Conservation (phyloP, 2,797 vertebrate genomes). For the Gambusia yucatana region DNA sequence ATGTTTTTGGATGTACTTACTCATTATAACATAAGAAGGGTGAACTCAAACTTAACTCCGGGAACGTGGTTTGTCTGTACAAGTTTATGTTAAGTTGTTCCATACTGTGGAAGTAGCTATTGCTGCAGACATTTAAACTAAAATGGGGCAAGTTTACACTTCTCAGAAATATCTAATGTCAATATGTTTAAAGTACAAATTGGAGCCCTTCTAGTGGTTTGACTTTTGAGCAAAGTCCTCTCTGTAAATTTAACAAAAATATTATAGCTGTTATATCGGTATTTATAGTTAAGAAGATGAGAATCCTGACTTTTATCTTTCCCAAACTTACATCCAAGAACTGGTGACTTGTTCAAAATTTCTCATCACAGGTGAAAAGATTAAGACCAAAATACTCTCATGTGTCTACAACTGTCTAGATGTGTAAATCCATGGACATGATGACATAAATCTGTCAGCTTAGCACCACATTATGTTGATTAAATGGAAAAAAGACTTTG, state of each 20-base stretch:
- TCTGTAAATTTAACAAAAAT: not conserved
- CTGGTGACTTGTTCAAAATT: not conserved
- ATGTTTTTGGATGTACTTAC: not conserved
- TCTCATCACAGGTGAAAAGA: not conserved
- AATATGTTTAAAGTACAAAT: not conserved
- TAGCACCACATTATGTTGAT: not conserved
- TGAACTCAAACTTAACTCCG: not conserved
- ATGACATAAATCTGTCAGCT: not conserved
- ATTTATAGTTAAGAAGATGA: not conserved
- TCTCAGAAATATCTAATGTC: not conserved
- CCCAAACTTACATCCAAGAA: not conserved
- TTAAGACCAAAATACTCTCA: not conserved
- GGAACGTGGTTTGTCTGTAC: not conserved
- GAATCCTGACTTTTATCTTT: not conserved
- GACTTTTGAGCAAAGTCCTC: not conserved
- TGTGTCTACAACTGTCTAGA: not conserved
- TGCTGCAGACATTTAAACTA: not conserved
- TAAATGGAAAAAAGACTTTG: not conserved
- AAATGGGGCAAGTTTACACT: not conserved
- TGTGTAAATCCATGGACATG: not conserved
- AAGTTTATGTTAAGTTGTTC: not conserved
- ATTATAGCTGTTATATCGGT: not conserved
- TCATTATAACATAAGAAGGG: not conserved
- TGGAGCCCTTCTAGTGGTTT: not conserved
- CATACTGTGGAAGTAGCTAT: not conserved